Percentiles rank a stretch among this genome's conserved stretches.
Conservation (phyloP, 2,797 vertebrate species). For the Echiichthys vipera region DNA sequence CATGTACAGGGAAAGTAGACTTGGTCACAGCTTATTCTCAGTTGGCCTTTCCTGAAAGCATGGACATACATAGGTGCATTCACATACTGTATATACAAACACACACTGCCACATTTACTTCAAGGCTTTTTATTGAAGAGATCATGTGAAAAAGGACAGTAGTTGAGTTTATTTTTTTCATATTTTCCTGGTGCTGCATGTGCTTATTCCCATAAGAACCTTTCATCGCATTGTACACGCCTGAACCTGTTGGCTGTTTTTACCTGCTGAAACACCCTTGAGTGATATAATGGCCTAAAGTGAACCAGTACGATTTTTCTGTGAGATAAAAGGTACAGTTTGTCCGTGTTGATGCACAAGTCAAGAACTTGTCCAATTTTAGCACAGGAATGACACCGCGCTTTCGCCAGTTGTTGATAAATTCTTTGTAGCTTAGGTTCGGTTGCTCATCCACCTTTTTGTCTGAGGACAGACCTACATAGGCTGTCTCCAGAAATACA, state of each 20-base stretch:
- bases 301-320: neutral
- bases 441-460: slow-evolving; percentile 57
- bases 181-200: neutral
- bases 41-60: neutral
- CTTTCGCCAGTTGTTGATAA: slow-evolving; percentile 34
- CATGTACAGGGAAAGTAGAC: slow-evolving; percentile 2
- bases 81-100: neutral
- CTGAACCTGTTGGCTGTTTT: neutral
- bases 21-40: slow-evolving; percentile 4
- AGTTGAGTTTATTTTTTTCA: neutral
- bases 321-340: slow-evolving; percentile 11
- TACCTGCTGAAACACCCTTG: neutral
- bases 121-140: neutral
- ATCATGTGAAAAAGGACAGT: neutral
- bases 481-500: slow-evolving; percentile 38
- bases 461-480: slow-evolving; percentile 59
- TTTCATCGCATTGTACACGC: neutral
- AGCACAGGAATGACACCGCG: slow-evolving; percentile 10
- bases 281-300: neutral
- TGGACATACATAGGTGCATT: neutral
- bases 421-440: slow-evolving; percentile 26
- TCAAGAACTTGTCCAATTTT: slow-evolving; percentile 26
- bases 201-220: neutral
- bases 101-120: neutral
- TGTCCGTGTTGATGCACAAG: neutral